Percentiles rank a stretch among this genome's conserved stretches.
phyloP scores from a whole-genome alignment of 2,113 vertebrate genomes.

The Coryphaenoides rupestris region DNA sequence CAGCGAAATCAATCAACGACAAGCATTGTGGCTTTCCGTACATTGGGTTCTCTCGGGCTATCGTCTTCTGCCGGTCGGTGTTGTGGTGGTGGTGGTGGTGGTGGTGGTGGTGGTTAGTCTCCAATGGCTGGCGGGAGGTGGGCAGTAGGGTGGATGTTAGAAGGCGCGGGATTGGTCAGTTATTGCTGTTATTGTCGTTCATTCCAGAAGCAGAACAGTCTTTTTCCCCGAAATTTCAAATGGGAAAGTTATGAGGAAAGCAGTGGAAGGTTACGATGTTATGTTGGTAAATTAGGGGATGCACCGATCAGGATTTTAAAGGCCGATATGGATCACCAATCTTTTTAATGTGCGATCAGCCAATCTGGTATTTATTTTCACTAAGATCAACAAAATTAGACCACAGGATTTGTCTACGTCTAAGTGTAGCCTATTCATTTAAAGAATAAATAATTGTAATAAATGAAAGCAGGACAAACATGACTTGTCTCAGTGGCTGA shows the following conservation, averaged over 20 bases:
- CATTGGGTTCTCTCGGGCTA: slow-evolving; percentile 43
- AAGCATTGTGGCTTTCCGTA: slow-evolving; percentile 61
- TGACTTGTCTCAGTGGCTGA: no score
- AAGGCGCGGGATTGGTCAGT: background rate
- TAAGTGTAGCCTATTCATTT: no score
- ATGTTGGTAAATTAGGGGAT: slow-evolving; percentile 70
- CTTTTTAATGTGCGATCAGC: no score
- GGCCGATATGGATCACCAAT: no score
- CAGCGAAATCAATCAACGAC: background rate
- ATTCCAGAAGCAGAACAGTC: background rate
- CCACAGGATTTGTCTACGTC: no score
- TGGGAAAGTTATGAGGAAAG: background rate
- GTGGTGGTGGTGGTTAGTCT: slow-evolving; percentile 62
- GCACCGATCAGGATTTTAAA: no score
- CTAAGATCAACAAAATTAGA: no score
- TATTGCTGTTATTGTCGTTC: background rate
- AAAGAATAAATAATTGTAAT: no score
- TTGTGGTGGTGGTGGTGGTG: no score
- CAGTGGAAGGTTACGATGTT: slow-evolving; percentile 22
- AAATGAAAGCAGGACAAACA: no score
- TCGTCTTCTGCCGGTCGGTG: slow-evolving; percentile 38
- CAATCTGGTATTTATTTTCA: no score
- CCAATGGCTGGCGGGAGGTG: slow-evolving; percentile 40
- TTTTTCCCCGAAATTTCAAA: background rate
- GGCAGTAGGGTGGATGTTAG: no score